A percentile compares a stretch with the other conserved stretches of the same genome.
These are phyloP conservation scores for Orius insidiosus DNA, from an alignment of 1,140 invertebrate genomes.

Conservation along the genomic window DNA sequence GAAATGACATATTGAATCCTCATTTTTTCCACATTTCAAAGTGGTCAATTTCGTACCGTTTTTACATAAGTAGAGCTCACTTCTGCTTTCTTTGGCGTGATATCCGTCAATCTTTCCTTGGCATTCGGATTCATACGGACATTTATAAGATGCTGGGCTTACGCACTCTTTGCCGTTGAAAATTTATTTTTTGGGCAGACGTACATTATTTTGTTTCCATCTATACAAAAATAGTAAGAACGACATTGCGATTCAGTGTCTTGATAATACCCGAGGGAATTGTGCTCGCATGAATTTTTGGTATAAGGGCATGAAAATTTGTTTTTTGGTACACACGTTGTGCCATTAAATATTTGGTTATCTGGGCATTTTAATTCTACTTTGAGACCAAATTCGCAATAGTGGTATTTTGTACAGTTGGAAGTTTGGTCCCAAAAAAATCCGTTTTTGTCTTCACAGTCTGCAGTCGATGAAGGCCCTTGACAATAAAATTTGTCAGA, in stretches of 20 bases:
- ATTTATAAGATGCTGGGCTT: conserved; percentile 25
- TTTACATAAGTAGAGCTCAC: conserved; percentile 36
- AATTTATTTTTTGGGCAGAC: conserved; percentile 30
- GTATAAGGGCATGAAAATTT: conserved; percentile 29
- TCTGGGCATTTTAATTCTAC: conserved; percentile 27
- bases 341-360: conserved; percentile 32
- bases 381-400: conserved; percentile 28
- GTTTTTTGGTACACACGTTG: conserved; percentile 25
- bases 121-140: conserved; percentile 30
- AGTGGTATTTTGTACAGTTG: conserved; percentile 32
- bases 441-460: conserved; percentile 15
- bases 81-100: conserved; percentile 34
- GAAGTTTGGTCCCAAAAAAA: conserved; percentile 19
- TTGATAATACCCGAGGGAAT: conserved; percentile 35
- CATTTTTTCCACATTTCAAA: conserved; percentile 16
- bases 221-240: conserved; percentile 36
- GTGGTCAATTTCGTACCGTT: conserved; percentile 30
- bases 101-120: conserved; percentile 33
- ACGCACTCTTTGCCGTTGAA: conserved; percentile 38
- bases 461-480: conserved; percentile 25
- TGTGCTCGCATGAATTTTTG: conserved; percentile 30
- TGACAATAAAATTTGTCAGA: conserved; percentile 25
- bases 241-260: conserved; percentile 34
- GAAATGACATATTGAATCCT: too few relatives aligned
- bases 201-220: conserved; percentile 33